Base-by-base conservation (phyloP, 2,888 invertebrate species). In the Portevinia maculata region DNA sequence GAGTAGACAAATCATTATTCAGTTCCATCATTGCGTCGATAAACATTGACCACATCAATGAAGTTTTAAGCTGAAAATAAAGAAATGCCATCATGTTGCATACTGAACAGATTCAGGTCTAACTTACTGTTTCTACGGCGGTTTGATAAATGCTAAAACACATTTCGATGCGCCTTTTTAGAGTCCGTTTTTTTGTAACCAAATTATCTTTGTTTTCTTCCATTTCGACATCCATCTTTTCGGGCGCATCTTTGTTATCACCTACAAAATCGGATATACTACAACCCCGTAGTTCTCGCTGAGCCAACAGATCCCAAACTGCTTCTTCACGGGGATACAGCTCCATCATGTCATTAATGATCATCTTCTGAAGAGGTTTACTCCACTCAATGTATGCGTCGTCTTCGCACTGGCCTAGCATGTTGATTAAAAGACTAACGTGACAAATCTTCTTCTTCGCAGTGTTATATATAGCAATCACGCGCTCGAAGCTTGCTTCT, bases 241-340 rank as follows among this genome's bases (percentile, higher is more conserved):
- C 59, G 13, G 34, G 52, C 7, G 11, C 11, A 17, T 39, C 32
- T 28, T 32, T 9, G 0, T 32, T 3, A 4, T 65, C 53, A 7
- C 62, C 53, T 6, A 65, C 32, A 6, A 88, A 83, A 62, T 89
- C 88, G 0, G 85, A 85, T 60, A 89, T 85, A 67, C 87, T 87
- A 11, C 85, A 86, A 4, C 93, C 93, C 85, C 92, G 91, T n/a
- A 92, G 86, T 87, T 93, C 93, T 1, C 93, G 90, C 84, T 92
- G 91, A 0, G 94, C 94, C 87, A 94, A 88, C 5, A 91, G 91
- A 86, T 94, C 92, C 94, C 94, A 94, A 32, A 93, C 91, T 13
- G 91, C 85, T 48, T 92, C 92, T 85, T 93, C 91, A n/a, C 91
- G 89, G 3, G 91, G 89, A 86, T 92, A 92, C 79, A 91, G 89